These are phyloP conservation scores for Leucophenga montana DNA, from an alignment of 2,888 invertebrate genomes.

Conservation along the genomic window DNA sequence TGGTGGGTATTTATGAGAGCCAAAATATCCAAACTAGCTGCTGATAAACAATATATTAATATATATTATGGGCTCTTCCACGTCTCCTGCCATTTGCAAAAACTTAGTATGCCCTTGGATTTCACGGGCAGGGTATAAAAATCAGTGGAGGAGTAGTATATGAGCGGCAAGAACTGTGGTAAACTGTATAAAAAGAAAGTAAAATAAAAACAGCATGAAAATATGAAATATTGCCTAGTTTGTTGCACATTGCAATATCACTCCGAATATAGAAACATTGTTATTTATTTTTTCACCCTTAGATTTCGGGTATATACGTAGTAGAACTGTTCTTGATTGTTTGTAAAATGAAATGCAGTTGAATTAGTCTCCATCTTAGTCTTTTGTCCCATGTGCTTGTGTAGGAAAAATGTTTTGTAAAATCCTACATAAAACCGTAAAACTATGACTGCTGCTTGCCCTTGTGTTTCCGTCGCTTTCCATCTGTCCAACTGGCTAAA, in stretches of 20 bases:
- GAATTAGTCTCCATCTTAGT: not conserved
- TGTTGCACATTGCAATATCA: constrained; percentile 21
- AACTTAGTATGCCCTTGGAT: no score
- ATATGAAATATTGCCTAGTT: constrained; percentile 31
- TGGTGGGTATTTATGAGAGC: no score
- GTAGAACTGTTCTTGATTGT: not conserved
- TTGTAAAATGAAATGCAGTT: constrained; percentile 17
- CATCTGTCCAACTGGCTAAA: not conserved
- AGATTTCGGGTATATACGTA: not conserved
- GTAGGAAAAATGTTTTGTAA: constrained; percentile 12
- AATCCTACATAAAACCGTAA: constrained; percentile 26
- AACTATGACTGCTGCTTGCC: not conserved
- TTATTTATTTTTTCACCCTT: not conserved
- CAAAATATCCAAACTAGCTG: no score
- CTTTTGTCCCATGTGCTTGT: not conserved
- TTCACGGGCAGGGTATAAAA: no score
- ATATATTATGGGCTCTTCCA: no score
- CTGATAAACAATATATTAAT: no score
- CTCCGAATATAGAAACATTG: not conserved
- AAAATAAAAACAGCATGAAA: constrained; percentile 25
- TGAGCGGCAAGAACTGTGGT: not conserved
- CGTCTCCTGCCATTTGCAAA: no score
- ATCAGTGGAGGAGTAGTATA: not conserved
- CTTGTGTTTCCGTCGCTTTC: not conserved
- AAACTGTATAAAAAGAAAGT: constrained; percentile 19